Base-by-base conservation (phyloP, 1,140 invertebrate species). In the Aphelinus certus region DNA sequence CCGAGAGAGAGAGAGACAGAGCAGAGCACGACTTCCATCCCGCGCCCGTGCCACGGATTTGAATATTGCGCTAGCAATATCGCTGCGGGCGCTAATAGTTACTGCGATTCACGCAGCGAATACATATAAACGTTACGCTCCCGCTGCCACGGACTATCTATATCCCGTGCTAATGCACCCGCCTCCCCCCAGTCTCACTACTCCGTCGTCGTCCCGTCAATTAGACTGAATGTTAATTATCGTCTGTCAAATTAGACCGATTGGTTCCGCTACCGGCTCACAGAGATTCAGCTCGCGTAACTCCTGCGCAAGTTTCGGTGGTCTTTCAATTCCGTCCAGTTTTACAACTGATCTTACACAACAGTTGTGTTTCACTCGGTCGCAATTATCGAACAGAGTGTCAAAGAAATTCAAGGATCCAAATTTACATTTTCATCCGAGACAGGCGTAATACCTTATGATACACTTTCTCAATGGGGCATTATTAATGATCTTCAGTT, bases 61-160 rank as follows among this genome's bases (percentile, higher is more conserved):
- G 84, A 86, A 86, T 88, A 86, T 88, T 86, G 82, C 85, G 81
- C 79, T 79, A 80, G 84, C 80, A 83, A 86, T 87, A 85, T 81
- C 79, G 83, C 83, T 82, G 76, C 78, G 60, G 82, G 86, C 83
- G 82, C 83, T 86, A 85, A 87, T 87, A 85, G 84, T 86, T 85
- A 83, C 83, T 81, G 81, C 81, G 82, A 87, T 83, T 83, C 26
- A 26, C 82, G 80, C 81, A 82, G 68, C 78, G 82, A 80, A 81
- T 80, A 83, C 79, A 79, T 79, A 72, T 61, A 66, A 66, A 42
- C 58, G 71, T 58, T 74, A 78, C 46, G 71, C 51, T 62, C 56
- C 46, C 53, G 6, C 53, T 26, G 26, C 26, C 26, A 26, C 26
- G 26, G 26, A 26, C 26, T 26, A 26, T 26, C 26, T 26, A 26